phyloP scores from a whole-genome alignment of 2,888 invertebrate species.

The Drosophila aldrichi region DNA sequence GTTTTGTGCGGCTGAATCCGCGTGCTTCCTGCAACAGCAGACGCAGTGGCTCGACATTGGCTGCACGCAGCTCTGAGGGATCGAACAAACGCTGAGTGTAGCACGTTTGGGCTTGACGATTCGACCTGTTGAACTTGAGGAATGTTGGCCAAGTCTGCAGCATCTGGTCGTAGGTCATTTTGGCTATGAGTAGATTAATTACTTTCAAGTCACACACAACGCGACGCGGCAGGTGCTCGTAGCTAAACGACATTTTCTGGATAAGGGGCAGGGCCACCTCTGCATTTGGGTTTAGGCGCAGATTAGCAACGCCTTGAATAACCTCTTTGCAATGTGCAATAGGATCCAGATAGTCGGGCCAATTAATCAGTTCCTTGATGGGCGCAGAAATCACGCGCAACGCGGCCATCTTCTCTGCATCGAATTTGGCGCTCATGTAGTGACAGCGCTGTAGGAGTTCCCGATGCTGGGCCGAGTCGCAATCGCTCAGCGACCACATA shows the following conservation, averaged over 20 bases:
- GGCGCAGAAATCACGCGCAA: conserved; percentile 43
- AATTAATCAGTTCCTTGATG: conserved; percentile 29
- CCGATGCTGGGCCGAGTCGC: conserved; percentile 69
- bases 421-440: conserved; percentile 46
- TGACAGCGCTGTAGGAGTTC: conserved; percentile 76
- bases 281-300: conserved; percentile 65
- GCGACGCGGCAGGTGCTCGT: conserved; percentile 78
- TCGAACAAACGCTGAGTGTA: conserved; percentile 39
- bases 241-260: conserved; percentile 50
- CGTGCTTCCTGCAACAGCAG: conserved; percentile 67
- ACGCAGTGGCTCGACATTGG: conserved; percentile 74
- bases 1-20: conserved; percentile 8
- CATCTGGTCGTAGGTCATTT: conserved; percentile 74
- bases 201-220: conserved; percentile 56
- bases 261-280: conserved; percentile 67
- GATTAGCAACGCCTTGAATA: conserved; percentile 61
- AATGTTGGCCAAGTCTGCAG: conserved; percentile 66
- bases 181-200: conserved; percentile 67
- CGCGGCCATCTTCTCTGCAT: conserved; percentile 35
- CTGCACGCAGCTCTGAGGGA: conserved; percentile 46
- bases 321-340: conserved; percentile 14
- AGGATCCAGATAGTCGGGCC: conserved; percentile 50
- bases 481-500: conserved; percentile 72
- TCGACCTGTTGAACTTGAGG: conserved; percentile 4
- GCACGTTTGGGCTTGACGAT: conserved; percentile 14